phyloP scores from a whole-genome alignment of 2,113 vertebrate species.

The Pagrus major region DNA sequence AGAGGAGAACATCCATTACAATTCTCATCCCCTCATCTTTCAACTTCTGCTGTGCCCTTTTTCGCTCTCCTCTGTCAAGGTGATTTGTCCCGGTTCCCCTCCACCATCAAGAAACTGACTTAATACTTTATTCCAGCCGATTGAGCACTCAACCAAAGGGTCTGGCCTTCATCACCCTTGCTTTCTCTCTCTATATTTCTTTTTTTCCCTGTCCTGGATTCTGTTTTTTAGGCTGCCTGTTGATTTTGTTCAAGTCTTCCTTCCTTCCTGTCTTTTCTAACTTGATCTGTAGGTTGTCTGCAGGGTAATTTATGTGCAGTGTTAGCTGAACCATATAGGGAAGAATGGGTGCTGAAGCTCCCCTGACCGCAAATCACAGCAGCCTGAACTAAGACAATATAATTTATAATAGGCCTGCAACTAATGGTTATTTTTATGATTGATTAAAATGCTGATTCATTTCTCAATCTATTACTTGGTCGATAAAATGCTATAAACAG shows the following conservation, averaged over 20 bases:
- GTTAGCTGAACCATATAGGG: not conserved
- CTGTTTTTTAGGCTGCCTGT: not conserved
- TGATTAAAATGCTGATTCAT: not conserved
- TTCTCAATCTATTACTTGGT: not conserved
- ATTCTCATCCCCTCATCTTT: conserved; percentile 73
- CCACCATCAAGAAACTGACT: conserved; percentile 62
- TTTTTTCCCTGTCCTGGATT: not conserved
- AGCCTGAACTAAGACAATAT: not conserved
- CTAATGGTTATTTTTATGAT: not conserved
- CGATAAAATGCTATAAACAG: not conserved
- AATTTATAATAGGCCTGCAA: not conserved
- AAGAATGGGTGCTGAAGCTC: not conserved
- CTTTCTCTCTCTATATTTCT: conserved; percentile 34
- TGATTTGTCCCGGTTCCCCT: conserved; percentile 71
- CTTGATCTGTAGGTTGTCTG: not conserved
- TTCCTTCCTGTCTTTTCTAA: conserved; percentile 4
- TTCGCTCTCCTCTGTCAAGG: conserved; percentile 55
- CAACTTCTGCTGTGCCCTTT: conserved; percentile 73
- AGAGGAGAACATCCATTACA: conserved; percentile 73
- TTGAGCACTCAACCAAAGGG: conserved; percentile 67
- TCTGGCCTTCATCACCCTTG: conserved; percentile 69
- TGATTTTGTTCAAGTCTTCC: conserved; percentile 6
- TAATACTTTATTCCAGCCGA: conserved; percentile 71
- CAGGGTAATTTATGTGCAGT: conserved; percentile 12
- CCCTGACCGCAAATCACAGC: not conserved